Base-by-base conservation (phyloP, 1,140 invertebrate species). In the Sitobion miscanthi region DNA sequence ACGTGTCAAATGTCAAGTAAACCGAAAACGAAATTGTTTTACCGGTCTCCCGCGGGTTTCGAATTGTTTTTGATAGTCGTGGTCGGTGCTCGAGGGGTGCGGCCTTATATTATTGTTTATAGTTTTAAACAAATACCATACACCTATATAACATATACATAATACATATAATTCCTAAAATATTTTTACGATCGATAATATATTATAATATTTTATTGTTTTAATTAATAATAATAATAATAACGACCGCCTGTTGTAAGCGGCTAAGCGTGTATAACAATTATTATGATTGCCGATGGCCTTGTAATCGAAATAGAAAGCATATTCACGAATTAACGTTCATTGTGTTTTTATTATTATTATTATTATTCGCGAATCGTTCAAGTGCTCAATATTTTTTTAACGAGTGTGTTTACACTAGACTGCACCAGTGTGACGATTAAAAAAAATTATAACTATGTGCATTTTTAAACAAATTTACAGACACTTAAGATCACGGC, bases 361-460 rank as follows among this genome's bases (percentile, higher is more conserved):
- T 88, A 52, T 88, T 89, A 17, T 52, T 38, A 54, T 38, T 54
- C n/a, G 47, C 49, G 87, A 89, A 8, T 54, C 87, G 87, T 54
- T 54, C 49, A 49, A 89, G 87, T 89, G n/a, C 87, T 89, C 52
- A 89, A 89, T 23, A 89, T 54, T 54, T 89, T 89, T 52, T 54
- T 54, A 54, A 89, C 87, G 47, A 89, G 20, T 54, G n/a, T 89
- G 49, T 89, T 89, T 89, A 89, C 87, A 52, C 86, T 88, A 88
- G 47, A 52, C n/a, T 89, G 87, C 87, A 52, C 49, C 87, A 23
- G 20, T 52, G n/a, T 52, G n/a, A 54, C 49, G 87, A 54, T 89
- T 87, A 88, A 88, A 88, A 87, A 88, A 52, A 35, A 35, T 8
- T 89, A 47, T 35, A 89, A 87, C 45, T 38, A 38, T n/a, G 87